Conservation (phyloP, 1,140 invertebrate genomes). For the Drosophila kepulauana region DNA sequence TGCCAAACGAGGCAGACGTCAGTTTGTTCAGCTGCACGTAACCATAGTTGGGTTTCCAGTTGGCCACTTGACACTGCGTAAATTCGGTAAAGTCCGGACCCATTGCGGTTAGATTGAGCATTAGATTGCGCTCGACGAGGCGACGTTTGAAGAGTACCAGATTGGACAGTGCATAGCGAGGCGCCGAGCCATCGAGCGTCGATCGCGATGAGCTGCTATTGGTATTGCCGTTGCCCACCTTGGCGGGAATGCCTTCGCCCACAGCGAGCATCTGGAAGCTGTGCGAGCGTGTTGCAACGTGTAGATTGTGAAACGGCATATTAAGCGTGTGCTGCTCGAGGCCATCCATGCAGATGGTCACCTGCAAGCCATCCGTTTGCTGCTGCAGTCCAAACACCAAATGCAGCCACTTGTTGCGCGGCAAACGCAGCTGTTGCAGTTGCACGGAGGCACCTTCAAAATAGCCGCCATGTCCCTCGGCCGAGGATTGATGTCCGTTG, state of each 20-base stretch:
- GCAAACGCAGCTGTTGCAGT: conserved; percentile 62
- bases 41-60: conserved; percentile 81
- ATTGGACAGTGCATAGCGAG: conserved; percentile 68
- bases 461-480: conserved; percentile 46
- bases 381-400: conserved; percentile 68
- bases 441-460: conserved; percentile 60
- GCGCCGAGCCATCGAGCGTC: conserved; percentile 57
- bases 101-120: conserved; percentile 78
- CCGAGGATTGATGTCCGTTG: conserved; percentile 51
- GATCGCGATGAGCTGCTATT: conserved; percentile 63
- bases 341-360: conserved; percentile 71
- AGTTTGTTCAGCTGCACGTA: conserved; percentile 64
- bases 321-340: conserved; percentile 67
- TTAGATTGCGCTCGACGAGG: conserved; percentile 44
- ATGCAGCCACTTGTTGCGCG: conserved; percentile 78
- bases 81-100: conserved; percentile 81
- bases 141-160: conserved; percentile 73
- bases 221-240: conserved; percentile 19
- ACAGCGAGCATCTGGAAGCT: conserved; percentile 73
- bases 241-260: conserved; percentile 60
- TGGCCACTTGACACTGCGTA: conserved; percentile 78
- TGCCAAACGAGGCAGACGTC: conserved; percentile 57
- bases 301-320: conserved; percentile 66
- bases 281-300: conserved; percentile 49
- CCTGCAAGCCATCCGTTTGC: conserved; percentile 55